These are phyloP conservation scores for Leuciscus waleckii DNA, from an alignment of 2,797 vertebrate species.

Conservation along the genomic window DNA sequence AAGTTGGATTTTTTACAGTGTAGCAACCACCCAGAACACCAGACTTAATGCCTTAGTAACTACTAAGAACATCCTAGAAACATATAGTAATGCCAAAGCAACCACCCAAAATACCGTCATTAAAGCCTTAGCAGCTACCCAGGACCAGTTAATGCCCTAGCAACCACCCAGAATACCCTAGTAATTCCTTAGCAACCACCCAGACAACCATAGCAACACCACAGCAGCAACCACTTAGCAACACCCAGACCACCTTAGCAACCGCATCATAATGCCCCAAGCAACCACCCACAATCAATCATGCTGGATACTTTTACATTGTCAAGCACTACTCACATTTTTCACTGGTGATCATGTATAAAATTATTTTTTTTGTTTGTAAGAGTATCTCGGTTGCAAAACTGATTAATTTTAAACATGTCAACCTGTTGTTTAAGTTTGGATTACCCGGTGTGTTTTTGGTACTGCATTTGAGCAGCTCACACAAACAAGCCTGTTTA, in stretches of 20 bases:
- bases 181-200: not conserved
- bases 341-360: not conserved
- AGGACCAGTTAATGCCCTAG: not conserved
- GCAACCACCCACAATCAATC: not conserved
- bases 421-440: not conserved
- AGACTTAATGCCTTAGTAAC: not conserved
- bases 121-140: not conserved
- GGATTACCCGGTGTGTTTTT: not conserved
- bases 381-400: not conserved
- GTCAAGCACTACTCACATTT: not conserved
- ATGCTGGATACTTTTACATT: not conserved
- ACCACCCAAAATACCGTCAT: not conserved
- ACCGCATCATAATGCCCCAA: not conserved
- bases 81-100: not conserved
- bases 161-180: not conserved
- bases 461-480: not conserved
- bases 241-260: not conserved
- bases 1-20: too few relatives aligned
- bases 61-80: not conserved
- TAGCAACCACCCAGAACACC: not conserved
- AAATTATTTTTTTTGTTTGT: not conserved
- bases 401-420: not conserved
- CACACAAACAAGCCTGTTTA: constrained; percentile 45
- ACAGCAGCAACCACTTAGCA: not conserved
- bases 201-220: not conserved